Conservation (phyloP, 2,797 vertebrate species). For the Lagodon rhomboides region DNA sequence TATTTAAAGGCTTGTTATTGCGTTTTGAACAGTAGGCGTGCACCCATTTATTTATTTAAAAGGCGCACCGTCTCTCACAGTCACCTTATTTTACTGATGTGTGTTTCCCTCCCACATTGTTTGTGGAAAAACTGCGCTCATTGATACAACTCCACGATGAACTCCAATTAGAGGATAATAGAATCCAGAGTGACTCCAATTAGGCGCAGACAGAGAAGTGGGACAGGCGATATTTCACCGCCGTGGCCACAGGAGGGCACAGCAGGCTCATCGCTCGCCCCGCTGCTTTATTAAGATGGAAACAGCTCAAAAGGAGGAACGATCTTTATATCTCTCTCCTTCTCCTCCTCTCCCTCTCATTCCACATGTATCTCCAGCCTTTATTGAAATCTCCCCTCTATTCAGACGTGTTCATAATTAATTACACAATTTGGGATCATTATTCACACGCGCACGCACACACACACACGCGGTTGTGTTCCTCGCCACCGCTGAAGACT, state of each 20-base stretch:
- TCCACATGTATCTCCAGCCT: constrained; percentile 61
- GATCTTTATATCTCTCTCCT: constrained; percentile 58
- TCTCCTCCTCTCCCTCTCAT: constrained; percentile 51
- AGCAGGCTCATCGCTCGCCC: constrained; percentile 78
- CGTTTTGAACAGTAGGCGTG: neutral
- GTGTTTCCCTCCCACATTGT: neutral
- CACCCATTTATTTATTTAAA: neutral
- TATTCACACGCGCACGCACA: constrained; percentile 53
- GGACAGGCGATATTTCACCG: constrained; percentile 63
- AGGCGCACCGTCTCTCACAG: neutral
- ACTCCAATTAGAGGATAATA: constrained; percentile 39
- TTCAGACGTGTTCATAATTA: constrained; percentile 79
- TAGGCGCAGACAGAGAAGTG: constrained; percentile 51
- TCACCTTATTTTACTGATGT: neutral
- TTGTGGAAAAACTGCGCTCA: constrained; percentile 2
- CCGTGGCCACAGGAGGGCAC: constrained; percentile 87
- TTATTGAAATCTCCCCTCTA: constrained; percentile 71
- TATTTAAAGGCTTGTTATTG: neutral
- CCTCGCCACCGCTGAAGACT: constrained; percentile 61
- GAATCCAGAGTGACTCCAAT: constrained; percentile 52
- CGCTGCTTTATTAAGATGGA: constrained; percentile 70
- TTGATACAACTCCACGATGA: constrained; percentile 20
- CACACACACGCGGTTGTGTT: constrained; percentile 35
- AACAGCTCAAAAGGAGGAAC: constrained; percentile 48
- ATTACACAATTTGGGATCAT: constrained; percentile 79